phyloP scores from a whole-genome alignment of 2,888 invertebrate genomes.

The Baronia brevicornis region DNA sequence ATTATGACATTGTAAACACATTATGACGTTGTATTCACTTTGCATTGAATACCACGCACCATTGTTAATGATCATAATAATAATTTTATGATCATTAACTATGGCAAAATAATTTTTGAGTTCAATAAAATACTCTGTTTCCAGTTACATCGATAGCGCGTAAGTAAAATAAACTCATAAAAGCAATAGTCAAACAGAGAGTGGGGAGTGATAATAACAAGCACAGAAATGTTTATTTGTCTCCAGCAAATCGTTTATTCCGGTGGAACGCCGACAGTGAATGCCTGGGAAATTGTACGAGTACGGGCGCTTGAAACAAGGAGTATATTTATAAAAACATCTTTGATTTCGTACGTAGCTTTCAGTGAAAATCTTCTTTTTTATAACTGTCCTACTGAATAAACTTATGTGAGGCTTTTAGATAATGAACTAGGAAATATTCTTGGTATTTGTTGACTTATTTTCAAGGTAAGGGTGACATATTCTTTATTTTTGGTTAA shows the following conservation, averaged over 20 bases:
- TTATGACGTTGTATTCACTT: too few relatives aligned
- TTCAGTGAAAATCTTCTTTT: slow-evolving; percentile 30
- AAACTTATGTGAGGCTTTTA: too few relatives aligned
- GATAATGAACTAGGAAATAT: slow-evolving; percentile 7
- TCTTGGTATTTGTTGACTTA: slow-evolving; percentile 3
- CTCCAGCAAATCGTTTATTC: slow-evolving; percentile 34
- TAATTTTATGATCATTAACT: too few relatives aligned
- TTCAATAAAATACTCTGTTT: too few relatives aligned
- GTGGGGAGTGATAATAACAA: slow-evolving; percentile 26
- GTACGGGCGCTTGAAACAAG: slow-evolving; percentile 33
- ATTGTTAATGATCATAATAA: too few relatives aligned
- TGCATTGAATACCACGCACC: too few relatives aligned
- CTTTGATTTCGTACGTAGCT: slow-evolving; percentile 35
- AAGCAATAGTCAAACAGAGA: slow-evolving; percentile 15
- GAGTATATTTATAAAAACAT: slow-evolving; percentile 31
- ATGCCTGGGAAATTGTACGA: slow-evolving; percentile 34
- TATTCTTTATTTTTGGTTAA: too few relatives aligned
- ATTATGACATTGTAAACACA: slow-evolving; percentile 1
- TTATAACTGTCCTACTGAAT: slow-evolving; percentile 25
- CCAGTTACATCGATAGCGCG: slow-evolving; percentile 2
- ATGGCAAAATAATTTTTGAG: too few relatives aligned
- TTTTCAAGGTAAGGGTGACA: too few relatives aligned
- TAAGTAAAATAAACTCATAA: slow-evolving; percentile 2
- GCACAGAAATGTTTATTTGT: slow-evolving; percentile 30
- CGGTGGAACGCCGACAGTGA: slow-evolving; percentile 33